phyloP scores from a whole-genome alignment of 2,113 vertebrate species.

The Geothlypis trichas region DNA sequence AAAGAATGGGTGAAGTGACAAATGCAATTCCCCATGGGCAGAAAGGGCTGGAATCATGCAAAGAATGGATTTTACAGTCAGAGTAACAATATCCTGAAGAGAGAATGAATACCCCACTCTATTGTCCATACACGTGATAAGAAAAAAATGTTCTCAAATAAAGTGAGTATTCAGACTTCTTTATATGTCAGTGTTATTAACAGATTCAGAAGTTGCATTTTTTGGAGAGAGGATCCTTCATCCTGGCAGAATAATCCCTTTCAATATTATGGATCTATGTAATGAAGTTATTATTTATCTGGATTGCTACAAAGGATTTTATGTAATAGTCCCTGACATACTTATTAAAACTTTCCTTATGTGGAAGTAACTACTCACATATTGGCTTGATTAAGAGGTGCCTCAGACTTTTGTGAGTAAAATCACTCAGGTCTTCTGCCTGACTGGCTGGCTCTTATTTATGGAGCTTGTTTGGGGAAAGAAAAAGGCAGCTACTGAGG shows the following conservation, averaged over 20 bases:
- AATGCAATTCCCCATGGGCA: neutral
- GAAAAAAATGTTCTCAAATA: neutral
- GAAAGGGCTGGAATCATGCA: neutral
- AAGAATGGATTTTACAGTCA: neutral
- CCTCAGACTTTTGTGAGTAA: neutral
- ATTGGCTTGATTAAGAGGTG: neutral
- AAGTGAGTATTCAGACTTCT: neutral
- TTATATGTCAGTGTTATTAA: neutral
- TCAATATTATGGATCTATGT: neutral
- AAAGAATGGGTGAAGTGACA: neutral
- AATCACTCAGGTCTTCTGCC: neutral
- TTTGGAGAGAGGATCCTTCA: neutral
- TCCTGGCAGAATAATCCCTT: neutral
- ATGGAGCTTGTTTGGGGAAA: neutral
- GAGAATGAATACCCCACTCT: neutral
- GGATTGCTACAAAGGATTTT: neutral
- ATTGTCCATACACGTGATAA: rapidly evolving
- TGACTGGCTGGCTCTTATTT: neutral
- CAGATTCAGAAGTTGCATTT: neutral
- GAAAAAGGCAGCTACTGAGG: neutral
- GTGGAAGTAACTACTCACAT: neutral
- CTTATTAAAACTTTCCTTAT: neutral
- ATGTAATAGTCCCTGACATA: neutral
- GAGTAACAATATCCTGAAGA: neutral
- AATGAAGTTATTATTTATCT: neutral